Evolutionary conservation across 2,888 invertebrate species (phyloP).

Genomic region (Thysanoteuthis rhombus): DNA sequence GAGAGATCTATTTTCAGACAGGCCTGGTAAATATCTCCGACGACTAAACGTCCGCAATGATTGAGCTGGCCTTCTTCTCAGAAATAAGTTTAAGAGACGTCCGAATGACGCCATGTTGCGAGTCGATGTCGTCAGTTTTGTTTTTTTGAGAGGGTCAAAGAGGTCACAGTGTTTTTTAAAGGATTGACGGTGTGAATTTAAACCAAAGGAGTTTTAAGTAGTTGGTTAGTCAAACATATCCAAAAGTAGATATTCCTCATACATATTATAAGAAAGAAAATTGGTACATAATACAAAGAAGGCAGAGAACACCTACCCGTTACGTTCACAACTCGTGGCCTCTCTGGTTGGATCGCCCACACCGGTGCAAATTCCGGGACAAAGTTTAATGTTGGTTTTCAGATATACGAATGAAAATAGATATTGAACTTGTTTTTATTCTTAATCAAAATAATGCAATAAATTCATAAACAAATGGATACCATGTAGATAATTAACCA

Average conservation of each 20-base stretch:
- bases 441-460: not conserved
- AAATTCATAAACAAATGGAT: not conserved
- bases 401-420: not conserved
- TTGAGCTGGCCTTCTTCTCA: not conserved
- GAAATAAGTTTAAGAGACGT: not conserved
- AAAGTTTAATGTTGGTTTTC: not conserved
- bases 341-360: not conserved
- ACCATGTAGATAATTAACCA: not conserved
- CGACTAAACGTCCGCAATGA: not conserved
- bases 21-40: not conserved
- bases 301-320: not conserved
- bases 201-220: not conserved
- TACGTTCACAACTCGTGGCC: too few species aligned
- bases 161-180: not conserved
- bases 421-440: not conserved
- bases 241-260: not conserved
- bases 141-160: not conserved
- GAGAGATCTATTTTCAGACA: not conserved
- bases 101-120: not conserved
- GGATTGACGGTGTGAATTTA: not conserved
- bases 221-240: not conserved
- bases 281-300: not conserved
- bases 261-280: not conserved
- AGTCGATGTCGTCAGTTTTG: not conserved
- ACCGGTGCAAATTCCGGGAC: not conserved